Evolutionary conservation across 2,888 invertebrate genomes (phyloP).

Genomic region (Hirtodrosophila duncani): DNA sequence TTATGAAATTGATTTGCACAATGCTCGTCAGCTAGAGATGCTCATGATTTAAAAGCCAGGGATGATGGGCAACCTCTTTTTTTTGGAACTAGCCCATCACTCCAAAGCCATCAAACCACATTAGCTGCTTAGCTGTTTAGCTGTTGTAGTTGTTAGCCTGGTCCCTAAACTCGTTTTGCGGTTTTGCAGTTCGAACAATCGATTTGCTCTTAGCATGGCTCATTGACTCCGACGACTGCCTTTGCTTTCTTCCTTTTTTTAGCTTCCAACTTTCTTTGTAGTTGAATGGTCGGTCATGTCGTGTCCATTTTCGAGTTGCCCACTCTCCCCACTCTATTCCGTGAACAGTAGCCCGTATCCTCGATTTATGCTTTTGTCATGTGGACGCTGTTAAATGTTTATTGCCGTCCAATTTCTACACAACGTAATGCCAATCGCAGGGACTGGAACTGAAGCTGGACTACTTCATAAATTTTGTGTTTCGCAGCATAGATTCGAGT

Average conservation of each 20-base stretch:
- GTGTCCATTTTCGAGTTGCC: neutral
- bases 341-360: neutral
- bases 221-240: slow-evolving; percentile 48
- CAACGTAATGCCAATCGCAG: too few species aligned
- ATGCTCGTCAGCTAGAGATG: neutral
- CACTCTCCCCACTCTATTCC: neutral
- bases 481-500: too few species aligned
- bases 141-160: slow-evolving; percentile 3
- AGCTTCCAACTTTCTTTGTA: neutral
- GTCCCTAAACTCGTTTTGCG: slow-evolving; percentile 46
- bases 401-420: slow-evolving; percentile 28
- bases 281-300: slow-evolving; percentile 18
- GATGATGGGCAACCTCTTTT: too few species aligned
- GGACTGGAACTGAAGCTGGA: too few species aligned
- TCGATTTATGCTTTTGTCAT: slow-evolving; percentile 49
- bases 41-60: neutral
- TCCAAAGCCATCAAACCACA: too few species aligned
- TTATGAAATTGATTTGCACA: slow-evolving; percentile 60
- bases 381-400: slow-evolving; percentile 59
- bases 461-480: slow-evolving; percentile 58
- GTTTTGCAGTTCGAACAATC: slow-evolving; percentile 57
- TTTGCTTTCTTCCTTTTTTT: neutral
- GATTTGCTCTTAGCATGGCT: slow-evolving; percentile 62
- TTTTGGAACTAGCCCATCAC: too few species aligned
- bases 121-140: slow-evolving; percentile 20